Percentiles rank a stretch among this genome's conserved stretches.
Conservation (phyloP, 2,888 invertebrate species). For the Emesis furor region DNA sequence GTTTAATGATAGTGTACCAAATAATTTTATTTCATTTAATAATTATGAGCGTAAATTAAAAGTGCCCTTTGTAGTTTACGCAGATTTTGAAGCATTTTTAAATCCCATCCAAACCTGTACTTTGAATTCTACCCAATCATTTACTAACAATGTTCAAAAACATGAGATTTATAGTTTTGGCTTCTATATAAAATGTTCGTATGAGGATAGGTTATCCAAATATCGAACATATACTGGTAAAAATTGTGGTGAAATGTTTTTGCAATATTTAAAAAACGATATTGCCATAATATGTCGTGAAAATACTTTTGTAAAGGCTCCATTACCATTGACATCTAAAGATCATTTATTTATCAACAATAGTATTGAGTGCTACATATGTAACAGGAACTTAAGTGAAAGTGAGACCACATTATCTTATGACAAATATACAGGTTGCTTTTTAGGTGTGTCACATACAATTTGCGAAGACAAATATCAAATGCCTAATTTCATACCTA, state of each 20-base stretch:
- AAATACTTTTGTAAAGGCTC: background rate
- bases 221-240: too few relatives aligned
- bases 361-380: background rate
- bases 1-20: background rate
- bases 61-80: constrained; percentile 70
- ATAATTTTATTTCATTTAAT: constrained; percentile 56
- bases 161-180: constrained; percentile 15
- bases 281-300: constrained; percentile 17
- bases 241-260: constrained; percentile 12
- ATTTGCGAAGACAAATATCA: constrained; percentile 34
- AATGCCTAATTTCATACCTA: constrained; percentile 15
- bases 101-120: constrained; percentile 66
- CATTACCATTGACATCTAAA: background rate
- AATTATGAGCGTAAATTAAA: constrained; percentile 52
- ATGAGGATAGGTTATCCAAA: background rate
- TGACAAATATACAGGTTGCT: background rate
- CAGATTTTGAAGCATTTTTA: constrained; percentile 73
- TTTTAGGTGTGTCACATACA: constrained; percentile 30
- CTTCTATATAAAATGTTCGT: constrained; percentile 20
- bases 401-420: background rate
- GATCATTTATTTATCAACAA: background rate
- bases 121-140: constrained; percentile 63
- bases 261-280: constrained; percentile 8
- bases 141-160: constrained; percentile 66
- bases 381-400: background rate